Conservation (phyloP, 1,140 invertebrate genomes). For the Drosophila virilis region DNA sequence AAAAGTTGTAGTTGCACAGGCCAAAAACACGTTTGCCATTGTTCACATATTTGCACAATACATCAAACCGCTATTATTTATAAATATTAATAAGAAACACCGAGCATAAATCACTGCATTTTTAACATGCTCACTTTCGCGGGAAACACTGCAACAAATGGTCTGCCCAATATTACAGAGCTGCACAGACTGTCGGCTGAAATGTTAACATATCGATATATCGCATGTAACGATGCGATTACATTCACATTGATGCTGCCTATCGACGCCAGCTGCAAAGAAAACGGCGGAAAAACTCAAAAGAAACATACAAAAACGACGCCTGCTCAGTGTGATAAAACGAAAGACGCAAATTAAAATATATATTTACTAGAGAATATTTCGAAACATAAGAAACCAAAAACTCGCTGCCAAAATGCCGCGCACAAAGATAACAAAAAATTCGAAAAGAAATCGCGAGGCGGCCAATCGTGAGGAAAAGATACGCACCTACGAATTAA, state of each 20-base stretch:
- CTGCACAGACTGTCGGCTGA: not conserved
- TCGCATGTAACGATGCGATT: not conserved
- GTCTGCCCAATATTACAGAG: not conserved
- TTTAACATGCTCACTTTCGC: not conserved
- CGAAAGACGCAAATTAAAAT: not conserved
- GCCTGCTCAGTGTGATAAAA: conserved; percentile 8
- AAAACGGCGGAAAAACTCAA: conserved; percentile 67
- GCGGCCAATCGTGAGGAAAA: conserved; percentile 75
- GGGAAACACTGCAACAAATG: not conserved
- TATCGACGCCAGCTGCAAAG: conserved; percentile 42
- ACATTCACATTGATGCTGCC: not conserved
- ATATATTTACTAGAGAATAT: conserved; percentile 1
- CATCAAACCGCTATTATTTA: not conserved
- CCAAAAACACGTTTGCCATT: no score
- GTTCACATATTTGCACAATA: not conserved
- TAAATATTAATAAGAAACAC: not conserved
- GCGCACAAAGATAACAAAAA: conserved; percentile 80
- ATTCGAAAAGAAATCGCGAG: conserved; percentile 77
- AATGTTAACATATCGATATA: conserved; percentile 1
- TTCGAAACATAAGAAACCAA: not conserved
- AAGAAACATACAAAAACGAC: conserved; percentile 42
- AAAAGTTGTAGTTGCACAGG: no score
- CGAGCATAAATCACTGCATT: not conserved
- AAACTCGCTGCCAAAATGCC: conserved; percentile 59
- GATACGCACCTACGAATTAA: conserved; percentile 69